Evolutionary conservation across 2,113 vertebrate genomes (phyloP), one percentile per base, ranked within the genome.

Genomic region (Abramis brama): DNA sequence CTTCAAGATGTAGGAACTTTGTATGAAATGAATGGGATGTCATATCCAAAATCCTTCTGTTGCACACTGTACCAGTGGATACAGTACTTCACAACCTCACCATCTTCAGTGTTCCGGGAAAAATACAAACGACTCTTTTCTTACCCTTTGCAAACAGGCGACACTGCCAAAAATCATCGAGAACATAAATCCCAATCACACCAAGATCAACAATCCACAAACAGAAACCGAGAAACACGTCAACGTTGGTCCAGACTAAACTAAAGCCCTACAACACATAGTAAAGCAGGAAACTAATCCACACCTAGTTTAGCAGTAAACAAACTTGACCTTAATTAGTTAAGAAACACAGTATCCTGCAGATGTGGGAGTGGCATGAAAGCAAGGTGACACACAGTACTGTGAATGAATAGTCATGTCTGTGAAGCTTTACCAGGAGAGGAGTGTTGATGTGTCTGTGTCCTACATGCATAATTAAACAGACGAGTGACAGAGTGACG

Each of bases 401-500:
- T 13, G 27, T 73, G 27, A 30, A 52, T 39, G 75, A 68, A 80
- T 30, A 86, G 62, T 71, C 19, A 8, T 71, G 39, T 36, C 62
- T 10, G 50, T 45, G 64, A 82, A 73, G 88, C 86, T 83, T 87
- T 55, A 83, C 12, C 36, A n/a, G 27, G 75, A 68, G 64, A 79
- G 19, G 47, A 85, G 68, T 45, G 83, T 84, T 33, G 73, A 64
- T 75, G 75, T 57, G 85, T 82, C 85, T 45, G 23, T 75, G 64
- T 76, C 83, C 62, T 80, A 77, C 33, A 83, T 86, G 83, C 79
- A 87, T 89, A 90, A 86, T 87, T 88, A 86, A 90, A 82, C 89
- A 87, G 86, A 89, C 83, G 89, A 90, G 88, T 33, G 86, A 89
- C 88, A 82, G 90, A 91, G 86, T 66, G 70, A 89, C 87, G 90